These are phyloP conservation scores for Parauchenoglanis punctatus DNA, from an alignment of 2,797 vertebrate species.

Conservation along the genomic window DNA sequence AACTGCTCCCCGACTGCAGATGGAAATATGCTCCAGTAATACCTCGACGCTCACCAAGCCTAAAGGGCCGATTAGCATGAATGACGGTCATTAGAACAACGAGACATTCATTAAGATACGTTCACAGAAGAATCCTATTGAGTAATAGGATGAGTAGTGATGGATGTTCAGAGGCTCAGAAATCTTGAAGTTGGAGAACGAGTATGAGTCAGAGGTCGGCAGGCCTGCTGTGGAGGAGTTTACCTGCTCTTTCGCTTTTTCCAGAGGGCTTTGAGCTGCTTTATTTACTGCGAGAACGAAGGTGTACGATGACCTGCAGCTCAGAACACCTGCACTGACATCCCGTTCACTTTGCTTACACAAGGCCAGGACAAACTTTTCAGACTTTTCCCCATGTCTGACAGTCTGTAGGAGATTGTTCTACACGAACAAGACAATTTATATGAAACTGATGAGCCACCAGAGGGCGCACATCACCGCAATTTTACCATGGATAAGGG, in stretches of 20 bases:
- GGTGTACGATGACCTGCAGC: slow-evolving; percentile 23
- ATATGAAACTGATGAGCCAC: background rate
- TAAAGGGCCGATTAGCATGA: slow-evolving; percentile 7
- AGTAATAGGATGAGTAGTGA: slow-evolving; percentile 8
- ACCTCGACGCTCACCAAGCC: slow-evolving; percentile 1
- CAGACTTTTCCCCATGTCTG: background rate
- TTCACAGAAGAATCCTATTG: background rate
- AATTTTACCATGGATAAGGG: background rate
- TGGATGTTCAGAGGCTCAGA: background rate
- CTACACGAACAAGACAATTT: background rate
- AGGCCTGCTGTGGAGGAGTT: slow-evolving; percentile 31
- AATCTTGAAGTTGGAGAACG: background rate
- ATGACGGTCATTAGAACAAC: slow-evolving; percentile 1
- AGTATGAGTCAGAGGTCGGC: slow-evolving; percentile 33
- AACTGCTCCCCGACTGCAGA: slow-evolving; percentile 28
- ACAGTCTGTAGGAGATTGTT: background rate
- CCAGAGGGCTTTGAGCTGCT: slow-evolving; percentile 22
- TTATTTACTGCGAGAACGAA: slow-evolving; percentile 31
- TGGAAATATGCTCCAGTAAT: slow-evolving; percentile 19
- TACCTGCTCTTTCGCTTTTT: slow-evolving; percentile 19
- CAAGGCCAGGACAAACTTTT: background rate
- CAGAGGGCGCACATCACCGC: background rate
- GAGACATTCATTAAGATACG: slow-evolving; percentile 7
- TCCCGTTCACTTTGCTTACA: background rate
- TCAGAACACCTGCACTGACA: slow-evolving; percentile 29